Percentiles rank a stretch among this genome's conserved stretches.
Conservation (phyloP, 2,888 invertebrate genomes). For the Oegoconia quadripuncta region DNA sequence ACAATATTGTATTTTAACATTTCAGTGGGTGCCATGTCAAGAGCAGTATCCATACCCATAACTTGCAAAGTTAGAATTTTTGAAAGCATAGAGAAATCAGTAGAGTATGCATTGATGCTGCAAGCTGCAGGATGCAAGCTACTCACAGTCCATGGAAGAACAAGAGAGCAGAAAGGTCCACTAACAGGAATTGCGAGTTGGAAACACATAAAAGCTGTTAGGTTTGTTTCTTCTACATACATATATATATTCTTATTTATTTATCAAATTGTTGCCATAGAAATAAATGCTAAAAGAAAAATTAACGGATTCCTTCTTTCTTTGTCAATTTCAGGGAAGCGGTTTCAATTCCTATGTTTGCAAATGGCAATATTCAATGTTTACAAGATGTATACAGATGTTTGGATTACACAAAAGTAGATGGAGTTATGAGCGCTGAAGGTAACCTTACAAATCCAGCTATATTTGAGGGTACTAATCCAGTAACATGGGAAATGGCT, state of each 20-base stretch:
- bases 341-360: constrained; percentile 95
- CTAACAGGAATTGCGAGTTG: constrained; percentile 96
- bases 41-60: constrained; percentile 90
- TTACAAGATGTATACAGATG: constrained; percentile 92
- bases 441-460: constrained; percentile 99
- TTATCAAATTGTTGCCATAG: constrained; percentile 4
- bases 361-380: constrained; percentile 98
- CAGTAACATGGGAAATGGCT: constrained; percentile 94
- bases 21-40: constrained; percentile 84
- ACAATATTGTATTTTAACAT: no score
- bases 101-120: constrained; percentile 95
- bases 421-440: constrained; percentile 95
- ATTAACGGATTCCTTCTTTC: constrained; percentile 9
- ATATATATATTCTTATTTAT: constrained; percentile 6
- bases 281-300: no score
- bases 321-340: constrained; percentile 82
- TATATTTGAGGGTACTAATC: constrained; percentile 87
- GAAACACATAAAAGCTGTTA: constrained; percentile 94
- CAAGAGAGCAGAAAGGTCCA: constrained; percentile 97
- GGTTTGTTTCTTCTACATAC: constrained; percentile 79
- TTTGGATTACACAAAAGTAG: constrained; percentile 89
- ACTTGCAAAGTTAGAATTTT: constrained; percentile 98
- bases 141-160: constrained; percentile 97
- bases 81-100: constrained; percentile 89
- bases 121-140: constrained; percentile 95